Conservation (phyloP, 2,888 invertebrate species). For the Calameuta idolon region DNA sequence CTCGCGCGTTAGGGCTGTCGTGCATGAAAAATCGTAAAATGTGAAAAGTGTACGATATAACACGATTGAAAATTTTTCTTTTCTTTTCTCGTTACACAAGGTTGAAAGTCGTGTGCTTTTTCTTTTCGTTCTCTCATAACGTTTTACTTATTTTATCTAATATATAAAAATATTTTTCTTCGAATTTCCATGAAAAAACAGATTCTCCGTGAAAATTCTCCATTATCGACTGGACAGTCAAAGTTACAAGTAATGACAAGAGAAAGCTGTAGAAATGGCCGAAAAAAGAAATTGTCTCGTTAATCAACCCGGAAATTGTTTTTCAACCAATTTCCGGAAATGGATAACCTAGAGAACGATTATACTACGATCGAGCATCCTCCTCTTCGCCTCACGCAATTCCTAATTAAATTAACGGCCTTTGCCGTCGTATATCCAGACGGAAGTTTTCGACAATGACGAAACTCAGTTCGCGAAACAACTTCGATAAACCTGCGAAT, state of each 20-base stretch:
- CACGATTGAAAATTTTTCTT: neutral
- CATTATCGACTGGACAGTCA: neutral
- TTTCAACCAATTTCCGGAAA: slow-evolving; percentile 12
- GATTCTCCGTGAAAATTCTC: too few relatives aligned
- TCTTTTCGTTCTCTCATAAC: too few relatives aligned
- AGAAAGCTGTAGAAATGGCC: neutral
- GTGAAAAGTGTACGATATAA: neutral
- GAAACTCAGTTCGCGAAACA: slow-evolving; percentile 54
- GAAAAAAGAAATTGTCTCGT: neutral
- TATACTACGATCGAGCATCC: neutral
- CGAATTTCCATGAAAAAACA: too few relatives aligned
- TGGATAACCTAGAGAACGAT: neutral
- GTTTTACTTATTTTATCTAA: too few relatives aligned
- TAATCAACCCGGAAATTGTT: slow-evolving; percentile 18
- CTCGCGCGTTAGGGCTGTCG: neutral
- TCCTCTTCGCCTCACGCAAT: neutral
- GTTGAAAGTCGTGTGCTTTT: too few relatives aligned
- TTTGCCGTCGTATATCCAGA: slow-evolving; percentile 22
- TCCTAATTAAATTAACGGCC: slow-evolving; percentile 41
- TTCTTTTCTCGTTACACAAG: fast-evolving
- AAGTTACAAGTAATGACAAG: neutral
- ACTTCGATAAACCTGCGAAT: slow-evolving; percentile 42
- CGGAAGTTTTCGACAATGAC: slow-evolving; percentile 47
- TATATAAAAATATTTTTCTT: too few relatives aligned
- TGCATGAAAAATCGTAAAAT: neutral